A percentile compares a stretch with the other conserved stretches of the same genome.
Evolutionary conservation across 2,113 vertebrate genomes (phyloP).

Genomic region (Cacatua alba): DNA sequence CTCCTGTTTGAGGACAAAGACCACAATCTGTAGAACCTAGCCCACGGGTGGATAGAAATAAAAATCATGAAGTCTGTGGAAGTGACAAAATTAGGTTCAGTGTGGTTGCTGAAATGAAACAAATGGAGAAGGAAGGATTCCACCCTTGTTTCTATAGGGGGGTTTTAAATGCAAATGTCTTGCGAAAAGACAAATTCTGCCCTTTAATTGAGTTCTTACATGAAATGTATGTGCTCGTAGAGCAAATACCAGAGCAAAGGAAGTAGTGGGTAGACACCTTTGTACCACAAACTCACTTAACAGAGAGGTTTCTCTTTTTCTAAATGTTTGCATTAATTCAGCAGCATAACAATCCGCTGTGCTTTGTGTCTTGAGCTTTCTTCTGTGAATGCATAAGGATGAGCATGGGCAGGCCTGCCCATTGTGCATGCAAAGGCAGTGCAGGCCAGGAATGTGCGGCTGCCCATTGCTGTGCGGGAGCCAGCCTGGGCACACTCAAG

Average conservation of each 20-base stretch:
- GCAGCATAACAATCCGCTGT: neutral
- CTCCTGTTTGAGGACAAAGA: neutral
- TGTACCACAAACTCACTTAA: neutral
- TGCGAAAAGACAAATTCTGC: neutral
- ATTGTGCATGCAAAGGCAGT: neutral
- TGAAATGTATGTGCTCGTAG: fast-evolving
- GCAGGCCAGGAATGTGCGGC: neutral
- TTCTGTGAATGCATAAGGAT: neutral
- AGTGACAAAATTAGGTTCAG: neutral
- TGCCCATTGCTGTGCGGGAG: neutral
- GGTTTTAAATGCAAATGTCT: neutral
- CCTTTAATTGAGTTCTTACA: neutral
- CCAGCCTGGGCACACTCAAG: neutral
- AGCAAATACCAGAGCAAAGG: neutral
- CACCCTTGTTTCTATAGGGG: neutral
- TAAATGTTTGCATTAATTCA: neutral
- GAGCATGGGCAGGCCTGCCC: neutral
- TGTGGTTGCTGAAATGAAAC: neutral
- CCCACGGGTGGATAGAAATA: neutral
- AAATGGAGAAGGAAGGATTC: neutral
- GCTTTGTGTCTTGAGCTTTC: neutral
- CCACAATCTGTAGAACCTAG: neutral
- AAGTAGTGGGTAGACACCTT: neutral
- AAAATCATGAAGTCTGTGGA: neutral
- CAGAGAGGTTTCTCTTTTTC: neutral